phyloP scores from a whole-genome alignment of 1,140 invertebrate genomes.

The Drosophila miranda region DNA sequence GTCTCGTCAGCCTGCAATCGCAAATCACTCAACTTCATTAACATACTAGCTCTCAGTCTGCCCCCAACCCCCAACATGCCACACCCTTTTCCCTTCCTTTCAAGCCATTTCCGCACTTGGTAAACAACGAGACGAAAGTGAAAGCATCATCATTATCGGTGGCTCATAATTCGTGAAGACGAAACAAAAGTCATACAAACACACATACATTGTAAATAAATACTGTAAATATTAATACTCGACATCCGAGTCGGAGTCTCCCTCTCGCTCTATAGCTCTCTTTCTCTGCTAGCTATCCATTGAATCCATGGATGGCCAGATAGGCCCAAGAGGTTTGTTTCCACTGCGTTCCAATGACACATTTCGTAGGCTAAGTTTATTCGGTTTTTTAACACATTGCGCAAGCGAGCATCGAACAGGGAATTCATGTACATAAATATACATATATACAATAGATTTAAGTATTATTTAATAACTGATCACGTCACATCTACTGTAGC shows the following conservation, averaged over 20 bases:
- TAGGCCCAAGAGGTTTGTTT: not conserved
- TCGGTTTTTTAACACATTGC: constrained; percentile 44
- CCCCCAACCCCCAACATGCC: not conserved
- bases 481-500: constrained; percentile 20
- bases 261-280: constrained; percentile 1
- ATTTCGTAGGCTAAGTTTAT: constrained; percentile 38
- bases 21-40: constrained; percentile 39
- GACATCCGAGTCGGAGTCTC: not conserved
- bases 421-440: constrained; percentile 36
- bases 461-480: constrained; percentile 31
- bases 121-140: constrained; percentile 54
- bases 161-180: constrained; percentile 49
- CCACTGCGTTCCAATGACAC: constrained; percentile 34
- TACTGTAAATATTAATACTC: constrained; percentile 52
- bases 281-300: not conserved
- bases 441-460: constrained; percentile 4
- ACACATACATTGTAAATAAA: constrained; percentile 59
- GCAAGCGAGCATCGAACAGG: constrained; percentile 28
- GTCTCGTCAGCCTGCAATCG: constrained; percentile 30
- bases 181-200: constrained; percentile 14
- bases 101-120: constrained; percentile 51
- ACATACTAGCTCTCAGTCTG: constrained; percentile 17
- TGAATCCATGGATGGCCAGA: not conserved
- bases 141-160: constrained; percentile 56
- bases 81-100: constrained; percentile 15